Evolutionary conservation across 2,888 invertebrate species (phyloP).

Genomic region (Tachina fera): DNA sequence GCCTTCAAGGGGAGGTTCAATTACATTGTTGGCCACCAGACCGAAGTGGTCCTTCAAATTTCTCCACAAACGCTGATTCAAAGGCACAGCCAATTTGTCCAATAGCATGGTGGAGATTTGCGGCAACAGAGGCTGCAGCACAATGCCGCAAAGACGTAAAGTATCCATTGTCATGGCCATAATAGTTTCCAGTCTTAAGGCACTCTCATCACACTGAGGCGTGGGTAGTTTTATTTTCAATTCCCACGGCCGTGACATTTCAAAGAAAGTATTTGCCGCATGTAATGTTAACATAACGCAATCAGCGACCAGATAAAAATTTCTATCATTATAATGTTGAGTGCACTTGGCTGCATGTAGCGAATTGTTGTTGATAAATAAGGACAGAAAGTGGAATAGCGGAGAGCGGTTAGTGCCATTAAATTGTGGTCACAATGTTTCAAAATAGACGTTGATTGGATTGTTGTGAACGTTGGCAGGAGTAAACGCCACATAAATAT

Average conservation of each 20-base stretch:
- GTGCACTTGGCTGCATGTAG: slow-evolving; percentile 85
- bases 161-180: slow-evolving; percentile 94
- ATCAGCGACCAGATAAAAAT: slow-evolving; percentile 93
- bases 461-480: not conserved
- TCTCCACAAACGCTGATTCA: slow-evolving; percentile 84
- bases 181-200: slow-evolving; percentile 87
- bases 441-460: not conserved
- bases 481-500: not conserved
- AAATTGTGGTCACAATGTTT: slow-evolving; percentile 43
- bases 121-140: slow-evolving; percentile 94
- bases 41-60: slow-evolving; percentile 81
- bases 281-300: slow-evolving; percentile 89
- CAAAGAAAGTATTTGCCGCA: slow-evolving; percentile 93
- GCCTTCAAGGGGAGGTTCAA: slow-evolving; percentile 59
- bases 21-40: slow-evolving; percentile 51
- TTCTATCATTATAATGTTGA: slow-evolving; percentile 88
- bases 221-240: slow-evolving; percentile 83
- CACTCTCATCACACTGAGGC: slow-evolving; percentile 80
- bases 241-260: slow-evolving; percentile 94
- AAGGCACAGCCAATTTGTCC: slow-evolving; percentile 86
- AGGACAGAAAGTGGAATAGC: not conserved
- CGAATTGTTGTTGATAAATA: not conserved
- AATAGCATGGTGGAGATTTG: slow-evolving; percentile 87
- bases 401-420: slow-evolving; percentile 31
- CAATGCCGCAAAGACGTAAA: slow-evolving; percentile 89